Evolutionary conservation across 2,113 vertebrate genomes (phyloP), one percentile per base, ranked within the genome.

Genomic region (Pholis gunnellus): DNA sequence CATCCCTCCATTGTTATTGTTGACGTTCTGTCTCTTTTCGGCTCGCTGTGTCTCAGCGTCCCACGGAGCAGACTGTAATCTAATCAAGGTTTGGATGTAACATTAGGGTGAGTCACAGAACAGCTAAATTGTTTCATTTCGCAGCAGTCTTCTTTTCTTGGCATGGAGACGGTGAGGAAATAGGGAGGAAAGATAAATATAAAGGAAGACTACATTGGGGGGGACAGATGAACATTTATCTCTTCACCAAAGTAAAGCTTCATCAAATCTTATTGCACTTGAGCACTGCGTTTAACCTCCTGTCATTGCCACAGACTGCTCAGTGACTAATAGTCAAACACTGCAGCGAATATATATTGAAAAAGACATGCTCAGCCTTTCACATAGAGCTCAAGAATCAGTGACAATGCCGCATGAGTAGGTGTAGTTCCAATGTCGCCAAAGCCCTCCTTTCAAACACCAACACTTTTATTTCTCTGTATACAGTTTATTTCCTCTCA

Each of bases 401-500:
- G 36, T 38, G n/a, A 36, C 8, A 34, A 44, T 31, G 17, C 17
- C 14, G 13, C 54, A 5, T 81, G 22, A 69, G 44, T 44, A 1
- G 3, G 31, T 61, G 11, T 6, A 7, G 9, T 11, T 18, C 18
- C 17, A 31, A 31, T 57, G 29, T 46, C 1, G 0, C 8, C 65
- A 15, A n/a, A 65, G 6, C 36, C 71, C 10, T 29, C 9, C 67
- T 22, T 52, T 70, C 34, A 22, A 34, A 7, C 17, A 52, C 29
- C 5, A 31, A 14, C 65, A 18, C 7, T 20, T 60, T 4, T 54
- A 18, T 64, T 15, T 29, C 42, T 34, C 38, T n/a, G 22, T n/a
- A 18, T 64, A 25, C 73, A 75, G 59, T 86, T 78, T 54, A 0
- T 76, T 87, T 81, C 54, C n/a, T 52, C 25, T 65, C 56, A 61